Evolutionary conservation across 1,140 invertebrate genomes (phyloP).

Genomic region (Gonatopus flavifemur): DNA sequence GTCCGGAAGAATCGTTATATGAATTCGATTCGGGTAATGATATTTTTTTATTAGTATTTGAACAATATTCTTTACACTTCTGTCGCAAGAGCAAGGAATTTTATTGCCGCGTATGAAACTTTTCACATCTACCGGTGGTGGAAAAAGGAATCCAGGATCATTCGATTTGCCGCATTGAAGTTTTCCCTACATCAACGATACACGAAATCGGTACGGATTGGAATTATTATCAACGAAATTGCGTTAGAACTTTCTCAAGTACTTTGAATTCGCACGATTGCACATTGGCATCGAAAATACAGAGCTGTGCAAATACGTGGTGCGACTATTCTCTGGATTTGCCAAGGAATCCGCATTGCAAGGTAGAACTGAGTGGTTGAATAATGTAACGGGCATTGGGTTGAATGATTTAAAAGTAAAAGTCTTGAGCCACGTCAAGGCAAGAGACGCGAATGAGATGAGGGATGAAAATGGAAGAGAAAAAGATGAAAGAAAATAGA

Average conservation of each 20-base stretch:
- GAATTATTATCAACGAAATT: constrained; percentile 26
- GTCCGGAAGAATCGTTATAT: too few relatives aligned
- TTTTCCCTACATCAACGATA: too few relatives aligned
- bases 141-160: too few relatives aligned
- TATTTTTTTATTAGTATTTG: too few relatives aligned
- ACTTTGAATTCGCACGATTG: background rate
- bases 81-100: too few relatives aligned
- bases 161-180: too few relatives aligned
- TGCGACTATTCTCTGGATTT: constrained; percentile 27
- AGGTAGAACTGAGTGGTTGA: constrained; percentile 45
- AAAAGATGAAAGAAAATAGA: background rate
- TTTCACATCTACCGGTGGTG: too few relatives aligned
- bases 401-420: constrained; percentile 55
- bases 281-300: constrained; percentile 19
- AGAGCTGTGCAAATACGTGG: constrained; percentile 21
- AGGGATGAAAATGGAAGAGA: constrained; percentile 8
- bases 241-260: constrained; percentile 15
- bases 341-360: constrained; percentile 35
- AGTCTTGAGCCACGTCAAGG: constrained; percentile 41
- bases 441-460: constrained; percentile 12
- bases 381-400: constrained; percentile 52
- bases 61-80: too few relatives aligned
- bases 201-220: too few relatives aligned
- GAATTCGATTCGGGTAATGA: too few relatives aligned
- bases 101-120: too few relatives aligned